phyloP scores from a whole-genome alignment of 2,888 invertebrate species.

The Heliothis peltigera region DNA sequence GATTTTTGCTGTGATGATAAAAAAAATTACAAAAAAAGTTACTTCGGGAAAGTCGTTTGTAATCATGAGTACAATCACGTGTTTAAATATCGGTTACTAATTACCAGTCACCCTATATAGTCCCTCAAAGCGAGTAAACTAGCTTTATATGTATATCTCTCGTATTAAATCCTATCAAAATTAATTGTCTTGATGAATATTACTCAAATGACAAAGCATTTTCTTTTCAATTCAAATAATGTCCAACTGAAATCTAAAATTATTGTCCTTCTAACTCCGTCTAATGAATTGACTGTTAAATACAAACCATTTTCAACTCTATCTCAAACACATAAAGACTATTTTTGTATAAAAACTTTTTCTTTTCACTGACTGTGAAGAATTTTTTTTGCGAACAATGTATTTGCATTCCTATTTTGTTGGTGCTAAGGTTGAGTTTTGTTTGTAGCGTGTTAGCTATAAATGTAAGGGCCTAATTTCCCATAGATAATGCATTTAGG shows the following conservation, averaged over 20 bases:
- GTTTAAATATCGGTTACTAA: too few species aligned
- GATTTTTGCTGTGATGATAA: too few species aligned
- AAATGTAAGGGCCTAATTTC: slow-evolving; percentile 49
- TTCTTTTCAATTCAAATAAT: slow-evolving; percentile 8
- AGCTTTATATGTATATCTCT: too few species aligned
- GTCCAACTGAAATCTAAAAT: slow-evolving; percentile 10
- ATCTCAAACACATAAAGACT: not conserved
- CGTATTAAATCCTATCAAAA: not conserved
- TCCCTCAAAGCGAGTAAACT: not conserved
- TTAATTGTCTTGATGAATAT: slow-evolving; percentile 1
- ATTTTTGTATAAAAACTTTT: slow-evolving; percentile 6
- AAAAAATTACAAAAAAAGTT: too few species aligned
- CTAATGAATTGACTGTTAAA: slow-evolving; percentile 42
- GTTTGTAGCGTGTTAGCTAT: not conserved
- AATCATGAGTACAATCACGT: too few species aligned
- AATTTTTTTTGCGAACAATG: slow-evolving; percentile 19
- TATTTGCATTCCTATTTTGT: slow-evolving; percentile 9
- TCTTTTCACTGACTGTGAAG: slow-evolving; percentile 20
- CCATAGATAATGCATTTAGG: slow-evolving; percentile 45
- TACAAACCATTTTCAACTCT: slow-evolving; percentile 38
- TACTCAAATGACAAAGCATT: slow-evolving; percentile 15
- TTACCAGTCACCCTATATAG: too few species aligned
- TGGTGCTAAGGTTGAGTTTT: not conserved
- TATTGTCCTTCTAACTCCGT: slow-evolving; percentile 29
- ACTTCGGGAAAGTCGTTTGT: too few species aligned